Base-by-base conservation (phyloP, 2,888 invertebrate genomes). In the Apomyelois bistriatella region DNA sequence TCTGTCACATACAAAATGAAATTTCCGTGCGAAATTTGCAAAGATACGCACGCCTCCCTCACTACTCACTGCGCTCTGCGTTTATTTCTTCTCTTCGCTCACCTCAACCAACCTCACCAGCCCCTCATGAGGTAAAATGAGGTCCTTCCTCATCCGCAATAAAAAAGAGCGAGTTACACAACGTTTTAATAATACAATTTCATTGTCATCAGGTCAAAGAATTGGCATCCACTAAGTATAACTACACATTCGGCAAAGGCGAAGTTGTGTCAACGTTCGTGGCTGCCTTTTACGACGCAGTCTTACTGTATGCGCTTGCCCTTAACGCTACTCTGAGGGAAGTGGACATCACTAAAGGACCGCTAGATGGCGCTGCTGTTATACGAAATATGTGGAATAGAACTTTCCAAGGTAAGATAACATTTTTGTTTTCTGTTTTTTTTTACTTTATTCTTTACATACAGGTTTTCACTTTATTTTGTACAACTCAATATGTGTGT, bases 281-380 rank as follows among this genome's bases (percentile, higher is more conserved):
- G 50, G 96, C 97, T 0, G 98, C 98, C 1, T 97, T 99, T 84
- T 98, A 98, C 83, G 99, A 99, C 72, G 98, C 98, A 0, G 97
- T 99, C 9, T 91, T 99, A 0, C 93, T 99, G 36, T 99, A 98
- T 81, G 96, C 98, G 0, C 92, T 96, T 53, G 98, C 98, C 0
- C 89, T 99, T 6, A 98, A 98, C 74, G 96, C 97, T 63, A 97
- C 97, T 17, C 88, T 98, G 40, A 76, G 90, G 74, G 78, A 86
- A 54, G 75, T 91, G 0, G 76, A 79, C 6, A 74, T 80, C 54
- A 82, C 92, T 6, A 73, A 81, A 0, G 88, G 89, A 0, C 92
- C 92, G 55, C 79, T 95, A 30, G 95, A 97, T 74, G 99, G 99
- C 0, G 94, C 94, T n/a, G 94, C 95, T 48, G 93, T 98, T 58